Evolutionary conservation across 2,888 invertebrate species (phyloP), one percentile per base, ranked within the genome.

Genomic region (Agriopis marginaria): DNA sequence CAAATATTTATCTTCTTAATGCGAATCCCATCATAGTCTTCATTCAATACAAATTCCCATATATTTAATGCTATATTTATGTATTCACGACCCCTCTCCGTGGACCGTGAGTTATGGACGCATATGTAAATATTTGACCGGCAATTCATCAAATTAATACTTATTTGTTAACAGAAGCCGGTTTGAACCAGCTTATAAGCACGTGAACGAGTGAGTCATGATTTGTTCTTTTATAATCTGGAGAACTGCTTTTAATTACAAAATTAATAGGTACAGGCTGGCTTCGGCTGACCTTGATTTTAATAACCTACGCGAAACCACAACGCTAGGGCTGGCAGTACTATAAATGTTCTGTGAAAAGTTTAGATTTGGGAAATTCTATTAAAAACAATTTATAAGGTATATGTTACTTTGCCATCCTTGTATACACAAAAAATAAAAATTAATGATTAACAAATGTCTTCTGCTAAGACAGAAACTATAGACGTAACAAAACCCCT

Each of bases 101-200:
- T 78, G 79, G 79, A 85, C 86, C 90, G 88, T 88, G 85, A 86
- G 79, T 77, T 79, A 85, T 81, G 82, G 78, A 77, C 81, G 75
- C 70, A 77, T 69, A 68, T 66, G 74, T 83, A 82, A 90, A 90
- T 87, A 87, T 91, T 91, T 84, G 83, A 86, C 69, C 69, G 79
- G 76, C 89, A 86, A 90, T 90, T 86, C 85, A 85, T 85, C 79
- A 86, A 86, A 90, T 91, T 89, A 90, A 91, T 91, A 89, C 42
- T 87, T 76, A 71, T 79, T 79, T 80, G 76, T 74, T 72, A 72
- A 72, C 66, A 69, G 67, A 70, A 74, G 75, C 70, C 63, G 61
- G 64, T 70, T 69, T 73, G 66, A 68, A 70, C 11, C 47, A 61
- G 68, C 55, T 68, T 61, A 61, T 40, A 55, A 63, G 65, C 65